Percentiles rank a stretch among this genome's conserved stretches.
Evolutionary conservation across 2,888 invertebrate genomes (phyloP).

Genomic region (Drosophila algonquin): DNA sequence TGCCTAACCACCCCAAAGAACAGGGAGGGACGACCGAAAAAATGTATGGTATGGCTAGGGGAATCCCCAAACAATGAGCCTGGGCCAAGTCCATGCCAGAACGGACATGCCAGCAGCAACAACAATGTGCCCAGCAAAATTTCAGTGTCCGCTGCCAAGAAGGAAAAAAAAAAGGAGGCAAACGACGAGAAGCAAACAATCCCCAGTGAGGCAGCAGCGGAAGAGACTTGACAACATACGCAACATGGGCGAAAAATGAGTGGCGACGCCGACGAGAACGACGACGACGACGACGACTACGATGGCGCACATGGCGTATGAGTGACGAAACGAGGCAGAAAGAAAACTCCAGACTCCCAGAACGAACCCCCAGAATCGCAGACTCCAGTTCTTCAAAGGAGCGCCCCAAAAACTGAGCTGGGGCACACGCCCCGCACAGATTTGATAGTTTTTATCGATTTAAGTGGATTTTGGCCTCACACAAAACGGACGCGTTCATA

Average conservation of each 20-base stretch:
- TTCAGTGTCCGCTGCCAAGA: conserved; percentile 40
- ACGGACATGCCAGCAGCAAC: conserved; percentile 74
- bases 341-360: conserved; percentile 35
- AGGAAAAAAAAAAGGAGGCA: conserved; percentile 6
- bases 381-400: conserved; percentile 5
- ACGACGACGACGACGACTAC: conserved; percentile 46
- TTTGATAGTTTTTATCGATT: conserved; percentile 80
- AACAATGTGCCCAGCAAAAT: conserved; percentile 40
- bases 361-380: not conserved
- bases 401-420: conserved; percentile 39
- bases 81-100: conserved; percentile 71
- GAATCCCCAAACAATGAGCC: conserved; percentile 50
- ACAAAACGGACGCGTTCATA: conserved; percentile 33
- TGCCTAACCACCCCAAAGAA: conserved; percentile 43
- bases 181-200: conserved; percentile 59
- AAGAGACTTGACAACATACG: conserved; percentile 79
- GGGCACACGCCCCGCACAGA: conserved; percentile 70
- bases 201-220: conserved; percentile 60
- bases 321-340: conserved; percentile 65
- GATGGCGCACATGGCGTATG: conserved; percentile 69
- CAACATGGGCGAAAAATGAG: conserved; percentile 78
- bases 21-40: conserved; percentile 2
- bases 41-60: conserved; percentile 2
- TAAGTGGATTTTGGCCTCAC: conserved; percentile 71
- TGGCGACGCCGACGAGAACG: conserved; percentile 50